Percentiles rank a stretch among this genome's conserved stretches.
Evolutionary conservation across 2,113 vertebrate species (phyloP).

Genomic region (Columba livia): DNA sequence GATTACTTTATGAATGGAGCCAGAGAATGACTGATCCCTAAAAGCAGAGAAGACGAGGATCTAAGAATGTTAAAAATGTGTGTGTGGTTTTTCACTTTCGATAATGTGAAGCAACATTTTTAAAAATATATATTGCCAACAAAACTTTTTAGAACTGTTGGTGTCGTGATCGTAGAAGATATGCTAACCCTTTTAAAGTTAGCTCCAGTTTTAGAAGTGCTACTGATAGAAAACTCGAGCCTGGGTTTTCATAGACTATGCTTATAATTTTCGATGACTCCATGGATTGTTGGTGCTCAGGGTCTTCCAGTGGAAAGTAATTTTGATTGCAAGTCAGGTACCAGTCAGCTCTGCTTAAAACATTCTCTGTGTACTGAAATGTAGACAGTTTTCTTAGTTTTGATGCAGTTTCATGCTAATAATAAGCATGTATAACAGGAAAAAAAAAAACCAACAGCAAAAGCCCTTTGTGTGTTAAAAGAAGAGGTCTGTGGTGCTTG

Average conservation of each 20-base stretch:
- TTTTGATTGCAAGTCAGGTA: not conserved
- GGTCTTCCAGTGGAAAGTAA: not conserved
- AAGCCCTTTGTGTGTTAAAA: not conserved
- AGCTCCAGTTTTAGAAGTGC: not conserved
- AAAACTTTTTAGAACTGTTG: not conserved
- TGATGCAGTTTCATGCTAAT: not conserved
- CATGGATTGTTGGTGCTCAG: not conserved
- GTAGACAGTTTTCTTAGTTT: not conserved
- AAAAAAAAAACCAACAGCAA: not conserved
- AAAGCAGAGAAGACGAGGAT: not conserved
- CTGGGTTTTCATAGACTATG: not conserved
- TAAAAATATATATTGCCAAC: not conserved
- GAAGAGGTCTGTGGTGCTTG: not conserved
- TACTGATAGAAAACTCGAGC: not conserved
- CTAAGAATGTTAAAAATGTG: not conserved
- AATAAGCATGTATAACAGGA: not conserved
- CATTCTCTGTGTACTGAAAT: not conserved
- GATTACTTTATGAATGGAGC: not conserved
- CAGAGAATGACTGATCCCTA: not conserved
- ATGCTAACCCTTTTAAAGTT: not conserved
- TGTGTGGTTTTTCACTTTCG: not conserved
- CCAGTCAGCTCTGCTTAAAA: not conserved
- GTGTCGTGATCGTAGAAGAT: not conserved
- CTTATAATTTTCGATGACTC: not conserved
- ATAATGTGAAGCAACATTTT: not conserved